Base-by-base conservation (phyloP, 2,113 vertebrate genomes). In the Istiophorus platypterus region DNA sequence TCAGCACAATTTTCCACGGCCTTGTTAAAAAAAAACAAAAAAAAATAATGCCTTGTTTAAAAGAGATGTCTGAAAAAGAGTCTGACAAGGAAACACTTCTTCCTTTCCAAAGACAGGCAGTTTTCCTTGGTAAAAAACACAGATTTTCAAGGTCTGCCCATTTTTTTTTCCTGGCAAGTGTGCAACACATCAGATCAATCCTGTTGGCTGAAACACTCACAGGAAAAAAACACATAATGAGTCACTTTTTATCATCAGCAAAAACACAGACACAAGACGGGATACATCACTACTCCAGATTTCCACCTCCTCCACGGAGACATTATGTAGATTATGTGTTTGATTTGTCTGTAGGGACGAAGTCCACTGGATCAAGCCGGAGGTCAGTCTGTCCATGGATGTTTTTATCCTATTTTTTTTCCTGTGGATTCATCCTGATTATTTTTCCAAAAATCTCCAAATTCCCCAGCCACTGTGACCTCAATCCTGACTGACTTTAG, bases 401-500 rank as follows among this genome's bases (percentile, higher is more conserved):
- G 51, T 29, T 71, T 41, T 51, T 31, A 27, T 51, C 22, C 7
- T 27, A 3, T 27, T 63, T 26, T 63, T 26, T 17, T 27, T 20
- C 7, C 15, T 37, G n/a, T 39, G 9, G 58, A 27, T 68, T 68
- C 11, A n/a, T 20, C 41, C 20, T 2, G 7, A 37, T 42, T 10
- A 13, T 13, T 22, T 18, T 41, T 9, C 17, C n/a, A 1, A 0
- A 2, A 17, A 31, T 29, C n/a, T n/a, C 56, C 10, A 9, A 18
- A 22, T 9, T 26, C 37, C 56, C 31, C 2, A 0, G 26, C 42
- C 24, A 5, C 24, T 70, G 58, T 45, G 63, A 42, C 34, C 17
- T 75, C 68, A 72, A 13, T 59, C 72, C 57, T 81, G 76, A 80
- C 76, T 51, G 5, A 57, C n/a, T 47, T 74, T 70, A 0, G 64